Evolutionary conservation across 2,888 invertebrate species (phyloP).

Genomic region (Thymelicus acteon): DNA sequence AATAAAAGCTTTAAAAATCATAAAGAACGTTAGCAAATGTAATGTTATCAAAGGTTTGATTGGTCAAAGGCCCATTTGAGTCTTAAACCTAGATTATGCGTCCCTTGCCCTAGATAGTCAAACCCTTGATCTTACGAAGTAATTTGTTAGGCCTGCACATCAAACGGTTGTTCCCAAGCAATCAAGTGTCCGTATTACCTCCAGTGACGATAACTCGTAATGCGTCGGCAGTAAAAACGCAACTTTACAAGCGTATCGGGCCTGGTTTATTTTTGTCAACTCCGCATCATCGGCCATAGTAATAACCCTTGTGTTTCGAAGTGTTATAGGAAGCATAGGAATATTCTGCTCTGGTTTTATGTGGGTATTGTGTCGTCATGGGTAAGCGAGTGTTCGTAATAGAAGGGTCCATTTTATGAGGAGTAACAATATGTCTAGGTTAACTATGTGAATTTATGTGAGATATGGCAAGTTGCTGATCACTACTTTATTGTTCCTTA

Average conservation of each 20-base stretch:
- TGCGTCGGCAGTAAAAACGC: constrained; percentile 15
- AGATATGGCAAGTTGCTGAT: too few relatives aligned
- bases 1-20: too few relatives aligned
- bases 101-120: neutral
- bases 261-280: constrained; percentile 21
- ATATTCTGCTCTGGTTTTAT: neutral
- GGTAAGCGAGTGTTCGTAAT: too few relatives aligned
- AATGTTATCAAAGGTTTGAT: too few relatives aligned
- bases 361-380: neutral
- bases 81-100: too few relatives aligned
- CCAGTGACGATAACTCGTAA: constrained; percentile 29
- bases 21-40: too few relatives aligned
- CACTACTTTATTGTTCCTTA: too few relatives aligned
- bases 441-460: too few relatives aligned
- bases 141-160: constrained; percentile 7
- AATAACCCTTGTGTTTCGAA: constrained; percentile 12
- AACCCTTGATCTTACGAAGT: neutral
- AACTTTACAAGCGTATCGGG: constrained; percentile 20
- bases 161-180: constrained; percentile 24
- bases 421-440: too few relatives aligned
- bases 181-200: constrained; percentile 29
- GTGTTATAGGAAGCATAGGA: neutral
- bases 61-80: too few relatives aligned
- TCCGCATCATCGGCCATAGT: neutral
- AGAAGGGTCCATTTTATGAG: too few relatives aligned